Base-by-base conservation (phyloP, 1,140 invertebrate species). In the Drosophila grimshawi region DNA sequence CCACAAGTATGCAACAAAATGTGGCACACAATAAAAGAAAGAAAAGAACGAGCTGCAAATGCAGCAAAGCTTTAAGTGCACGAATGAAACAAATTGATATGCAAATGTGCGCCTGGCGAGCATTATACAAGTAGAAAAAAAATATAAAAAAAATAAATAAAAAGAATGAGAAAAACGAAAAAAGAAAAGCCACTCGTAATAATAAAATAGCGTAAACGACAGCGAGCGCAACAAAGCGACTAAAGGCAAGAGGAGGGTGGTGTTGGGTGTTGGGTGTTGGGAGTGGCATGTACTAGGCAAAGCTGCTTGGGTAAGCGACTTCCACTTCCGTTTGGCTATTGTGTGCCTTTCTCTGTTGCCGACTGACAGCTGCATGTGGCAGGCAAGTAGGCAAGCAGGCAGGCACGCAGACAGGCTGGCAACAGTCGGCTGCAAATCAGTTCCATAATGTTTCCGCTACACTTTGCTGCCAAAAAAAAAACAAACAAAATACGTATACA, bases 11-110 rank as follows among this genome's bases (percentile, higher is more conserved):
- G 81, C 64, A 67, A 70, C 60, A 65, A 62, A 32, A 80, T 76
- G 43, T 52, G 32, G 51, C 48, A 43, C 65, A 59, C 45, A 48
- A 37, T 43, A 56, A 73, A 61, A 8, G 7, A 37, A 27, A 41
- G 45, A 62, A 52, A 57, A 5, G 45, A 33, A 46, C 35, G 53
- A 74, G 57, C 71, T 66, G 74, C 74, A 78, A 64, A 63, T 55
- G 67, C 51, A 60, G 57, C 65, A 43, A 46, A 69, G 71, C 71
- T 69, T 57, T 69, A 68, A 74, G 67, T 74, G 65, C 69, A 68
- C 81, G 81, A 86, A 86, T 86, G 70, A 69, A 86, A 88, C 82
- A 86, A 86, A 86, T 86, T 86, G 82, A 86, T 88, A 86, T 86
- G 83, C 82, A 86, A 86, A 88, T 86, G 83, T 82, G 83, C 43